These are phyloP conservation scores for Etia nguti DNA, from an alignment of 2,113 vertebrate species.

Conservation along the genomic window DNA sequence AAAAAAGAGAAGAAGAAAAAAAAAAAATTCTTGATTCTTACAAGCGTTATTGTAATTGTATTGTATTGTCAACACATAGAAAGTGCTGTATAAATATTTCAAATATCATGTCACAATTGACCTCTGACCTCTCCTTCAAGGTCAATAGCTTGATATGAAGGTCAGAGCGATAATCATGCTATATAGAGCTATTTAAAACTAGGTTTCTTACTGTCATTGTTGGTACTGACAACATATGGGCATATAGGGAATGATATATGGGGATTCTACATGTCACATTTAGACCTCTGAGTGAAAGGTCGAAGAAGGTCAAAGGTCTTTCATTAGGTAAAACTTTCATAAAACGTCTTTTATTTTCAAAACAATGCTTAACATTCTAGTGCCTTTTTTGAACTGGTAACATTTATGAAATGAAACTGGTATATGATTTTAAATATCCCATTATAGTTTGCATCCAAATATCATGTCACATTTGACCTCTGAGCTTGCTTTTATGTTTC, in stretches of 20 bases:
- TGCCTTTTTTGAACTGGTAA: neutral
- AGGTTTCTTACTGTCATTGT: neutral
- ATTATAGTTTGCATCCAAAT: neutral
- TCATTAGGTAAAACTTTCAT: neutral
- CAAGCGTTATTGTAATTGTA: neutral
- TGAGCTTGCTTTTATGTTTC: neutral
- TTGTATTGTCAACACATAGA: neutral
- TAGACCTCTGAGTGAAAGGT: neutral
- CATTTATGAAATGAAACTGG: fast-evolving
- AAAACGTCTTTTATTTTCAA: neutral
- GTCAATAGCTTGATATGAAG: neutral
- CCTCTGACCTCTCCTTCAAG: neutral
- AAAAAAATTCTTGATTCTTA: neutral
- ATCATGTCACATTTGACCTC: neutral
- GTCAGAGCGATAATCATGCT: neutral
- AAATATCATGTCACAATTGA: neutral
- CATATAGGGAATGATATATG: neutral
- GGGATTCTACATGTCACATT: neutral
- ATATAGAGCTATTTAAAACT: neutral
- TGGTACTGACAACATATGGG: neutral
- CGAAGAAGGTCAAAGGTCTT: neutral
- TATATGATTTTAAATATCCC: neutral
- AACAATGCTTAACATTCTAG: neutral
- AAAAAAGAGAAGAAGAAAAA: too few species aligned
- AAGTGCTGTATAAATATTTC: neutral